Evolutionary conservation across 2,888 invertebrate genomes (phyloP).

Genomic region (Pilophorus perplexus): DNA sequence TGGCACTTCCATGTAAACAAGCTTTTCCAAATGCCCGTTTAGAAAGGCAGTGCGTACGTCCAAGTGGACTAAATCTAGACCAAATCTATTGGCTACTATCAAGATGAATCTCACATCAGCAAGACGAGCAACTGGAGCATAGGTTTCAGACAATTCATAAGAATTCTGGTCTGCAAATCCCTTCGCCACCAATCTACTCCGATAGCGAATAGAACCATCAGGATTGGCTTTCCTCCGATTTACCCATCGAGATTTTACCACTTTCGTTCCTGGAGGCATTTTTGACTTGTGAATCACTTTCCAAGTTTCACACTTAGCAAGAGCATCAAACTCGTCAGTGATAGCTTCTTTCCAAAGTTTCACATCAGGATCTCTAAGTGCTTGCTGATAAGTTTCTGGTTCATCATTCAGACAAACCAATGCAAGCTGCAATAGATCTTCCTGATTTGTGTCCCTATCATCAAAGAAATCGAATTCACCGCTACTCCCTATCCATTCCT

Average conservation of each 20-base stretch:
- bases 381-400: neutral
- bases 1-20: slow-evolving; percentile 19
- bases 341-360: neutral
- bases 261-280: neutral
- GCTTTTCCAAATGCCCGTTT: slow-evolving; percentile 5
- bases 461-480: neutral
- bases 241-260: too few species aligned
- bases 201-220: neutral
- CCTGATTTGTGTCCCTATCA: neutral
- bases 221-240: neutral
- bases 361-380: neutral
- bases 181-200: slow-evolving; percentile 12
- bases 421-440: neutral
- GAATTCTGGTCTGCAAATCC: slow-evolving; percentile 12
- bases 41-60: slow-evolving; percentile 11
- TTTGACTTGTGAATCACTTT: neutral
- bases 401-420: neutral
- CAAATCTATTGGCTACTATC: neutral
- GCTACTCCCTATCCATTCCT: too few species aligned
- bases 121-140: slow-evolving; percentile 21
- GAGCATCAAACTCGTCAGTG: too few species aligned
- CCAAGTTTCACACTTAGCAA: slow-evolving; percentile 6
- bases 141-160: slow-evolving; percentile 15
- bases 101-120: neutral
- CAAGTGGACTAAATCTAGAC: neutral